Evolutionary conservation across 2,113 vertebrate species (phyloP).

Genomic region (Ia io): DNA sequence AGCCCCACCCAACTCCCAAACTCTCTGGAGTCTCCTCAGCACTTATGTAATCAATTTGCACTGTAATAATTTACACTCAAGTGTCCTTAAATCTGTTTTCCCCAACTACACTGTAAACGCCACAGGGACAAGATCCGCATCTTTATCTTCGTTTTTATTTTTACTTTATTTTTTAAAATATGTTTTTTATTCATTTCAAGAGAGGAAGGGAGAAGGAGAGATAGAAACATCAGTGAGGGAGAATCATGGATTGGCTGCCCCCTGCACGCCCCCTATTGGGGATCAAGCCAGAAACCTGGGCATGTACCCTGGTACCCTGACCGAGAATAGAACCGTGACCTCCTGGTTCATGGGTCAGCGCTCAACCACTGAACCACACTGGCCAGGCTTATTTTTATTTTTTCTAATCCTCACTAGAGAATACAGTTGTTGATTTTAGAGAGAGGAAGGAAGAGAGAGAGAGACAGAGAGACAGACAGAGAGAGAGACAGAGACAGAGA

Average conservation of each 20-base stretch:
- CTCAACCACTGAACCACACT: too few species aligned
- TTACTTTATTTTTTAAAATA: not conserved
- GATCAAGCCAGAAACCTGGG: too few species aligned
- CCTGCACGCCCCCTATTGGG: too few species aligned
- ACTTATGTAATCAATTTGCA: slow-evolving; percentile 64
- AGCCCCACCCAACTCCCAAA: slow-evolving; percentile 54
- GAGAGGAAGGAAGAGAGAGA: not conserved
- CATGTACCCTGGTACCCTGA: too few species aligned
- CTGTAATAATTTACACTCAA: slow-evolving; percentile 52
- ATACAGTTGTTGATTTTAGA: not conserved
- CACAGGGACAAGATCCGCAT: not conserved
- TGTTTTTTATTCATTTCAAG: too few species aligned
- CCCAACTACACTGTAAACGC: slow-evolving; percentile 31
- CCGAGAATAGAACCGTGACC: too few species aligned
- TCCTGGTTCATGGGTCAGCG: too few species aligned
- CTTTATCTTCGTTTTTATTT: not conserved
- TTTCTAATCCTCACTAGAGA: not conserved
- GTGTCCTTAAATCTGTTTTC: slow-evolving; percentile 47
- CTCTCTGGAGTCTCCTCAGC: slow-evolving; percentile 61
- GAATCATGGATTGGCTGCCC: too few species aligned
- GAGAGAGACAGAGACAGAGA: not conserved
- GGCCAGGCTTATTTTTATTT: not conserved
- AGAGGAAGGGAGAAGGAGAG: too few species aligned
- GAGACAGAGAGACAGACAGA: not conserved
- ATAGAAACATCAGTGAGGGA: too few species aligned